Conservation (phyloP, 2,888 invertebrate species). For the Actias luna region DNA sequence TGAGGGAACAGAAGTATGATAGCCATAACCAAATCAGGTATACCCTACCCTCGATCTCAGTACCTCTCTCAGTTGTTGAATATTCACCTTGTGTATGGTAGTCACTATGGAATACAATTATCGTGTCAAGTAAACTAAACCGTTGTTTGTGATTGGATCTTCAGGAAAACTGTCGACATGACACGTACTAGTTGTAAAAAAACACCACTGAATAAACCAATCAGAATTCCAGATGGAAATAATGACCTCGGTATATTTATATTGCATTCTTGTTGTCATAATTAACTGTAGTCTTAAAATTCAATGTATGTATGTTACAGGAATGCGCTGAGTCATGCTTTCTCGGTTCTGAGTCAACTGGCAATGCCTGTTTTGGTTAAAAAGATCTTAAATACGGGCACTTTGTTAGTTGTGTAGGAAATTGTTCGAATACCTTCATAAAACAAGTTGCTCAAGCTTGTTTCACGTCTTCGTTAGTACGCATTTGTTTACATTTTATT, state of each 20-base stretch:
- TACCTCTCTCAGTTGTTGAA: too few species aligned
- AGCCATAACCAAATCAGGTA: too few species aligned
- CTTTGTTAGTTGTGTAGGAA: constrained; percentile 33
- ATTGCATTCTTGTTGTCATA: not conserved
- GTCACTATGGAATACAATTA: too few species aligned
- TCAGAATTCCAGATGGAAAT: not conserved
- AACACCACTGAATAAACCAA: not conserved
- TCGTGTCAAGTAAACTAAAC: not conserved
- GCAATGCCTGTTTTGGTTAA: constrained; percentile 38
- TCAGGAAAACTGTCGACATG: not conserved
- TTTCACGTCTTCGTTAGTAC: not conserved
- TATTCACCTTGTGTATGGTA: too few species aligned
- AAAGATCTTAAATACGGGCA: constrained; percentile 28
- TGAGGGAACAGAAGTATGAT: too few species aligned
- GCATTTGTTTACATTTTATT: not conserved
- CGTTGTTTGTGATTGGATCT: not conserved
- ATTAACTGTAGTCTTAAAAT: constrained; percentile 10
- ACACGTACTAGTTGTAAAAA: not conserved
- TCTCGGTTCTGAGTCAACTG: constrained; percentile 41
- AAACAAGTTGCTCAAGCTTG: not conserved
- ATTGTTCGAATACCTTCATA: constrained; percentile 37
- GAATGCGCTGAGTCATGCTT: constrained; percentile 41
- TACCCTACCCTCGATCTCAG: too few species aligned
- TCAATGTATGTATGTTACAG: not conserved
- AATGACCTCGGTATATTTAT: not conserved